These are phyloP conservation scores for Colletes collaris DNA, from an alignment of 2,888 invertebrate genomes.

Conservation along the genomic window DNA sequence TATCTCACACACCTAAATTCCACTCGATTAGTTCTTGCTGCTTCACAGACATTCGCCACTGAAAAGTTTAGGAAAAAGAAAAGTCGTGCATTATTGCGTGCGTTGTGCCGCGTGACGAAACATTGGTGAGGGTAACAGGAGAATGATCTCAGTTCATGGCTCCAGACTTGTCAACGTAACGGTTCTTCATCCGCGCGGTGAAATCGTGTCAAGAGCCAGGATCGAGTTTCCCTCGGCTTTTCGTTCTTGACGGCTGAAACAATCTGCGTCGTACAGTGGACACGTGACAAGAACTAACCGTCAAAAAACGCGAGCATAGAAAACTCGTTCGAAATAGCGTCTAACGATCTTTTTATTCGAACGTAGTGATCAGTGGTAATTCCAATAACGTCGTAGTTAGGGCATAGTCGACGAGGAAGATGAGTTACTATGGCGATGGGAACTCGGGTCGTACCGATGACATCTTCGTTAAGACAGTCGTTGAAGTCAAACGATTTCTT, in stretches of 20 bases:
- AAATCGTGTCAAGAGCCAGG: background rate
- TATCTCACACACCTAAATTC: background rate
- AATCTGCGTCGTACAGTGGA: constrained; percentile 1
- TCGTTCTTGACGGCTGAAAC: constrained; percentile 1
- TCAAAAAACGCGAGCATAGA: background rate
- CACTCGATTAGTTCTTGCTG: background rate
- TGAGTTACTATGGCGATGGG: constrained; percentile 64
- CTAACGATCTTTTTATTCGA: background rate
- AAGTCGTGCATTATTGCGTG: constrained; percentile 3
- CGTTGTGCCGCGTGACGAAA: constrained; percentile 52
- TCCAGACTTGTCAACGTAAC: constrained; percentile 54
- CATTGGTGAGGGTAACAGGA: constrained; percentile 50
- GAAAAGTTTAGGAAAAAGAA: background rate
- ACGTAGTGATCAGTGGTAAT: constrained; percentile 36
- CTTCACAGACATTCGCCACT: background rate
- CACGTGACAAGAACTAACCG: background rate
- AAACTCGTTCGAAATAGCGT: too few relatives aligned
- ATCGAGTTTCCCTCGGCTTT: background rate
- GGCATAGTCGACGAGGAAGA: constrained; percentile 46
- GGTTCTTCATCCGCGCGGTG: constrained; percentile 43
- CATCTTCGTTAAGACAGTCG: constrained; percentile 87
- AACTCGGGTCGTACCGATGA: constrained; percentile 75
- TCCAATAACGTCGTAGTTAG: constrained; percentile 5
- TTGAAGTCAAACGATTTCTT: constrained; percentile 87
- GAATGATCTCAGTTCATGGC: constrained; percentile 59